A percentile compares a stretch with the other conserved stretches of the same genome.
phyloP scores from a whole-genome alignment of 2,888 invertebrate genomes.

The Lochmaea crataegi region DNA sequence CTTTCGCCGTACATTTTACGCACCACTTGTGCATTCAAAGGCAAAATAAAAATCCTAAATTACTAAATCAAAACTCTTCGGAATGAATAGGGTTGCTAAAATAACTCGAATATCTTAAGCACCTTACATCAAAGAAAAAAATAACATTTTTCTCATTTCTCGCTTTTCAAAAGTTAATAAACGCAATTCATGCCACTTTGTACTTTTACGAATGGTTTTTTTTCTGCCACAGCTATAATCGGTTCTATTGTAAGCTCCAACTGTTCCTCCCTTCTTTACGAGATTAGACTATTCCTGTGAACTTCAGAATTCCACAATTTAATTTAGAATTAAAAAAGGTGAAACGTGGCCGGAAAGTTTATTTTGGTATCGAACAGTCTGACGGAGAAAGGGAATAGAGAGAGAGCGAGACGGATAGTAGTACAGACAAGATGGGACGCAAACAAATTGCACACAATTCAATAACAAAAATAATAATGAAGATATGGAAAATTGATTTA shows the following conservation, averaged over 20 bases:
- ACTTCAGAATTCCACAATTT: conserved; percentile 33
- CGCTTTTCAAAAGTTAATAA: not conserved
- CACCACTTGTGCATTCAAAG: too few species aligned
- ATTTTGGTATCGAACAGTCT: conserved; percentile 41
- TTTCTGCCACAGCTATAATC: not conserved
- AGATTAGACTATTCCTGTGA: conserved; percentile 31
- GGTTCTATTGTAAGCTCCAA: conserved; percentile 10
- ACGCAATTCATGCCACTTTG: not conserved
- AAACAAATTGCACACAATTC: not conserved
- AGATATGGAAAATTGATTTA: too few species aligned
- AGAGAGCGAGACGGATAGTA: not conserved
- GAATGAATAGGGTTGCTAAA: too few species aligned
- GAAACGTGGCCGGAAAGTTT: conserved; percentile 33
- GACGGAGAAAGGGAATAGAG: conserved; percentile 13
- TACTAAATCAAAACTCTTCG: too few species aligned
- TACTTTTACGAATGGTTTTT: not conserved
- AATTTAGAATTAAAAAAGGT: conserved; percentile 34
- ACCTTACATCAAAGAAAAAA: not conserved
- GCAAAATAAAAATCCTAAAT: too few species aligned
- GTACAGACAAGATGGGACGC: not conserved
- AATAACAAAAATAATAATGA: not conserved
- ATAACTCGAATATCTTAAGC: too few species aligned
- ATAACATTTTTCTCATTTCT: not conserved
- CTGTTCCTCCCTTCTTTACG: conserved; percentile 10
- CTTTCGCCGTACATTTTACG: too few species aligned